Evolutionary conservation across 2,888 invertebrate species (phyloP), one percentile per base, ranked within the genome.

Genomic region (Archips xylosteana): DNA sequence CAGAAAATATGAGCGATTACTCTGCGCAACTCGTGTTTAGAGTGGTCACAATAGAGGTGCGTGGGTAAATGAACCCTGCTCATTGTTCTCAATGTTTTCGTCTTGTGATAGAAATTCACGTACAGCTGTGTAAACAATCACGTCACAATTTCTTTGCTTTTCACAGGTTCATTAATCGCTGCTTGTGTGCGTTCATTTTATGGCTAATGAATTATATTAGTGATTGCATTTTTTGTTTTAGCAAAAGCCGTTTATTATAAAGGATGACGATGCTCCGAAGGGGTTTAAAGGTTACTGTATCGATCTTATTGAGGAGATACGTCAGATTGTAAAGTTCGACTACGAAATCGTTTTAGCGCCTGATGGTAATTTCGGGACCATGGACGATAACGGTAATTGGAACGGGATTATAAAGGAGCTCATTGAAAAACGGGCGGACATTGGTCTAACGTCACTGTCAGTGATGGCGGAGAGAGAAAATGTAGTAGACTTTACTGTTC

Each of bases 381-480:
- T 99, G 97, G 97, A 97, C 80, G 97, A 97, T 57, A 96, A 97
- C 74, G 96, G 96, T 0, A 96, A 97, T 79, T 98, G 98, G 98
- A 97, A 97, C 86, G 97, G 97, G 1, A 96, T 98, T 89, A 96
- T 98, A 34, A 96, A 96, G 83, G 97, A 97, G 83, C 90, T 98
- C 34, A 96, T 97, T 71, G 97, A 97, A 81, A 97, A 98, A 95
- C 95, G 96, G 81, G 99, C 99, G 0, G 99, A 99, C 86, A 98
- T 99, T 78, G 99, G 98, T 0, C 89, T 99, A 9, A 98, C 98
- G 1, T 98, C 99, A 0, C 95, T 99, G 86, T 98, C 99, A 0
- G 99, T 99, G 0, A 99, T 99, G 98, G 99, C 99, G 0, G 99
- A 99, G 81, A 94, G 99, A 51, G 99, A 99, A 91, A 98, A 98